Base-by-base conservation (phyloP, 1,140 invertebrate species). In the Drosophila littoralis region DNA sequence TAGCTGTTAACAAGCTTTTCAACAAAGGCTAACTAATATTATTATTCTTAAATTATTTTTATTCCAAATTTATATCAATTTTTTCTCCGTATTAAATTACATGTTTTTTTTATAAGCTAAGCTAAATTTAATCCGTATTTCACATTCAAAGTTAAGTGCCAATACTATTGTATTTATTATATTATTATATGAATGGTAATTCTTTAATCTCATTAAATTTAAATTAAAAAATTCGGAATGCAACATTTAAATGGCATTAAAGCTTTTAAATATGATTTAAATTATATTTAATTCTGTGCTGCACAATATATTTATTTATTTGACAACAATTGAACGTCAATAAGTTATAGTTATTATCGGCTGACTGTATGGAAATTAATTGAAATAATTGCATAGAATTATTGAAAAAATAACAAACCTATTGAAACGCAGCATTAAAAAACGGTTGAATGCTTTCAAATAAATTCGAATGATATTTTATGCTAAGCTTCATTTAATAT, bases 31-130 rank as follows among this genome's bases (percentile, higher is more conserved):
- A 50, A 9, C n/a, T 5, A 57, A 28, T 36, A 51, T 54, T 12
- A 48, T 48, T 28, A 45, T 54, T 61, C 28, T 5, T n/a, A 12
- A 7, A n/a, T 7, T 9, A 66, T 72, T 51, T 66, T 15, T 43
- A 43, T 43, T 43, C 22, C 4, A 5, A 28, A 28, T 28, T 28
- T 5, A 28, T 28, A 28, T 28, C 22, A 28, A 4, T 28, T 28
- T 28, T 28, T 28, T 28, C 22, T 28, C 4, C 4, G 22, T 28
- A 28, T 28, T 28, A 5, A 28, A 28, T 28, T 28, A 28, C 22
- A 5, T 22, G 22, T 22, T 22, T 22, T 22, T 22, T 5, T 28
- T 5, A n/a, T 28, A 5, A 28, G 22, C 22, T 28, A 28, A 28
- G 22, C 22, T 22, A 2, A 22, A 28, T 28, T 28, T 28, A 28